Evolutionary conservation across 2,888 invertebrate species (phyloP).

Genomic region (Andrena praecox): DNA sequence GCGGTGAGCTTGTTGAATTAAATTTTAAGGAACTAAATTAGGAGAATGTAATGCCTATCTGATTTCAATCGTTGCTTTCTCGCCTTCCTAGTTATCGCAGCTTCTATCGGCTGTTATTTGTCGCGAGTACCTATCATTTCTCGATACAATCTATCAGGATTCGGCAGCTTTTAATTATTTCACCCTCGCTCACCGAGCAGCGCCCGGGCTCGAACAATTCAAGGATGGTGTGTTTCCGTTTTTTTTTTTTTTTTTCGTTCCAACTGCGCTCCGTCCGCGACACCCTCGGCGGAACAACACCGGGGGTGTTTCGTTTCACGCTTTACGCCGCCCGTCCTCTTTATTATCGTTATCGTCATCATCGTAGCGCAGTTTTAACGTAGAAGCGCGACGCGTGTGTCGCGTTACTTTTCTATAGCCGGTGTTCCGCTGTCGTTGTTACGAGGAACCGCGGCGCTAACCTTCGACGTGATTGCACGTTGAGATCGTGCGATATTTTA

Average conservation of each 20-base stretch:
- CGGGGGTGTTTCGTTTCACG: conserved; percentile 27
- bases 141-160: too few relatives aligned
- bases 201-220: not conserved
- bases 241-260: not conserved
- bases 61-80: too few relatives aligned
- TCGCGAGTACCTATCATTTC: too few relatives aligned
- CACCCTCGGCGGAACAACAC: conserved; percentile 12
- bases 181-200: not conserved
- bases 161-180: not conserved
- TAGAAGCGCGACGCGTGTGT: conserved; percentile 51
- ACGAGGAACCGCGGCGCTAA: conserved; percentile 47
- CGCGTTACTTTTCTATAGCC: conserved; percentile 62
- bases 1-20: not conserved
- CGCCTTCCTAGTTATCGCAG: too few relatives aligned
- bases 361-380: conserved; percentile 55
- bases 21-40: not conserved
- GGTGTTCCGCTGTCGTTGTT: conserved; percentile 57
- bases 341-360: conserved; percentile 71
- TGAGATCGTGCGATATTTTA: conserved; percentile 40
- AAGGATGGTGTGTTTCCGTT: not conserved
- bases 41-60: too few relatives aligned
- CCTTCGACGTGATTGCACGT: conserved; percentile 49
- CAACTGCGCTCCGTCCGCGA: not conserved
- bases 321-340: conserved; percentile 38
- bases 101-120: too few relatives aligned